Evolutionary conservation across 2,113 vertebrate species (phyloP).

Genomic region (Apodemus speciosus): DNA sequence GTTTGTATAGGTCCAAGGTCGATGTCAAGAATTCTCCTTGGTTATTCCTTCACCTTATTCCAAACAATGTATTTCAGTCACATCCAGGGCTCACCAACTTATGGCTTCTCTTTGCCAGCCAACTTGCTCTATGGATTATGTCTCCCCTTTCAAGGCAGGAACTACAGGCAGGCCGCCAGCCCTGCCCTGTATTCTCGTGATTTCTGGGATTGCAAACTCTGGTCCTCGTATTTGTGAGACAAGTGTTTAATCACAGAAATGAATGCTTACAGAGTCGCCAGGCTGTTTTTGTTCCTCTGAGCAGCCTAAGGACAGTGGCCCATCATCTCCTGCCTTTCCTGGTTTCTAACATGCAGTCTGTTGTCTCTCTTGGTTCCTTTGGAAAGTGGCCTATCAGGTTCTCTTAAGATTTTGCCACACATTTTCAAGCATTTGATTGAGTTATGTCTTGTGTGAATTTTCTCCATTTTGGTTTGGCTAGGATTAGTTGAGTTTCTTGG

Average conservation of each 20-base stretch:
- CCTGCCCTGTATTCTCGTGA: background rate
- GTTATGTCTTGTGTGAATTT: background rate
- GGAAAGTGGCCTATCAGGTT: background rate
- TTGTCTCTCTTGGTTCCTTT: background rate
- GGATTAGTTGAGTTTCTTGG: background rate
- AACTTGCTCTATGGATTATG: background rate
- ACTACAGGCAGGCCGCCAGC: background rate
- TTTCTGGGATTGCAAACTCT: background rate
- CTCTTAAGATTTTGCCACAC: background rate
- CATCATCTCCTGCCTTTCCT: background rate
- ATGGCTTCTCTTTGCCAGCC: background rate
- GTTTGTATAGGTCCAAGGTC: background rate
- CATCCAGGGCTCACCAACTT: background rate
- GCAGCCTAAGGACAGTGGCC: background rate
- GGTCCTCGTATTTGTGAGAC: background rate
- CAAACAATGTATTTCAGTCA: background rate
- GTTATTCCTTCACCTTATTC: background rate
- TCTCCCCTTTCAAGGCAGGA: no score
- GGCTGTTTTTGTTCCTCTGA: background rate
- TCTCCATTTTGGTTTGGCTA: background rate
- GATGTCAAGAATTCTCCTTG: background rate
- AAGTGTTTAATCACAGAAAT: background rate
- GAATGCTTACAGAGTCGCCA: background rate
- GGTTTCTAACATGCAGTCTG: background rate
- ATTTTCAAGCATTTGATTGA: background rate